Percentiles rank a stretch among this genome's conserved stretches.
These are phyloP conservation scores for Elaphurus davidianus DNA, from an alignment of 2,113 vertebrate species.

Conservation along the genomic window DNA sequence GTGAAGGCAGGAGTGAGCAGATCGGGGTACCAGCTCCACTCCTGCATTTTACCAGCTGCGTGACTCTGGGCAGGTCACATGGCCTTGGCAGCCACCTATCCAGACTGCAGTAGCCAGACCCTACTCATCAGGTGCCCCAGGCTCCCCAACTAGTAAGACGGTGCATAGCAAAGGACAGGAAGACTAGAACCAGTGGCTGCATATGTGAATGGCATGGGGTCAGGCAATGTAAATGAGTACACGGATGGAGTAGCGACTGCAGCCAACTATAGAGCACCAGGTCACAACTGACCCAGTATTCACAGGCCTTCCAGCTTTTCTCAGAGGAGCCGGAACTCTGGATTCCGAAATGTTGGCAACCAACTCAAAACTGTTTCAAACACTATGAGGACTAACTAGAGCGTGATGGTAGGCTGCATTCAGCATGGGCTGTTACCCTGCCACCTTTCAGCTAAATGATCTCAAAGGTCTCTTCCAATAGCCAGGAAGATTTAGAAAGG, in stretches of 20 bases:
- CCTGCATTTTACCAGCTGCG: not conserved
- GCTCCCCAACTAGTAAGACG: not conserved
- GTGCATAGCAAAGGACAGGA: not conserved
- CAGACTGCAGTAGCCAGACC: not conserved
- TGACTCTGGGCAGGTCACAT: not conserved
- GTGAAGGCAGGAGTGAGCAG: not conserved
- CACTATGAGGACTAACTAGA: not conserved
- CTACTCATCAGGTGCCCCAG: not conserved
- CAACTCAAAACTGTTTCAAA: not conserved
- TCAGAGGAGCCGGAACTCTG: not conserved
- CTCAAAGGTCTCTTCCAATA: not conserved
- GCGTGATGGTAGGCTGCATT: not conserved
- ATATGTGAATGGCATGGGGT: not conserved
- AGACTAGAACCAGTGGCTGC: not conserved
- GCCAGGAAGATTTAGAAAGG: not conserved
- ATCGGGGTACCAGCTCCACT: not conserved
- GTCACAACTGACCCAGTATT: not conserved
- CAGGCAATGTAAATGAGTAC: not conserved
- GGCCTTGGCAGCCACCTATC: not conserved
- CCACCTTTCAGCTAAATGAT: not conserved
- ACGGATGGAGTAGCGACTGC: not conserved
- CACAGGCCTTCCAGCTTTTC: not conserved
- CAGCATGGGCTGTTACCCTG: not conserved
- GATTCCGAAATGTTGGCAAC: not conserved
- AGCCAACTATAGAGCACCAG: not conserved